A percentile compares a stretch with the other conserved stretches of the same genome.
phyloP scores from a whole-genome alignment of 2,888 invertebrate genomes.

The Microctonus brassicae region DNA sequence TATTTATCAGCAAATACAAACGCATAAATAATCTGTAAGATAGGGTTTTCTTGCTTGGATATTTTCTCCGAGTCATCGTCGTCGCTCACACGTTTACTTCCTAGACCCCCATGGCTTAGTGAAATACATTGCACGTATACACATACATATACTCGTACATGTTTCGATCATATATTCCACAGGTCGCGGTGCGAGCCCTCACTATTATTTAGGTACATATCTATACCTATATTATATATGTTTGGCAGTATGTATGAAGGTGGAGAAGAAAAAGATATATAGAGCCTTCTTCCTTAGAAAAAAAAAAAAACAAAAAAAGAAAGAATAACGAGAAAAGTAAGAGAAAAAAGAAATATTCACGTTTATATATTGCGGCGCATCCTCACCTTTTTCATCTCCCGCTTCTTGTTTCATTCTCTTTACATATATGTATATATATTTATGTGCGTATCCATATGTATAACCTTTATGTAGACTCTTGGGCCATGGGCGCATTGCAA shows the following conservation, averaged over 20 bases:
- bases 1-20: background rate
- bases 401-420: constrained; percentile 37
- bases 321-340: background rate
- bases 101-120: constrained; percentile 53
- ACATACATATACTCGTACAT: constrained; percentile 15
- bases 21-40: background rate
- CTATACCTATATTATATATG: background rate
- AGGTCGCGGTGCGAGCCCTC: constrained; percentile 7
- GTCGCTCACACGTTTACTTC: constrained; percentile 20
- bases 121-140: constrained; percentile 57
- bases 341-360: background rate
- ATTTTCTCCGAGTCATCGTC: background rate
- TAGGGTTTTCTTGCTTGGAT: background rate
- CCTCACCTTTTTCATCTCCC: constrained; percentile 26
- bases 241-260: background rate
- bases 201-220: background rate
- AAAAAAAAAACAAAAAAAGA: background rate
- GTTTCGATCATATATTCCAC: constrained; percentile 1
- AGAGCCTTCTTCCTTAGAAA: background rate
- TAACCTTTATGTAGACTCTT: background rate
- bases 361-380: constrained; percentile 3
- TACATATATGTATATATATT: no score
- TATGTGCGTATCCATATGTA: background rate
- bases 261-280: background rate
- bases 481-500: constrained; percentile 52